phyloP scores from a whole-genome alignment of 35 echinoderm and acorn worm genomes.

The Heliocidaris tuberculata region DNA sequence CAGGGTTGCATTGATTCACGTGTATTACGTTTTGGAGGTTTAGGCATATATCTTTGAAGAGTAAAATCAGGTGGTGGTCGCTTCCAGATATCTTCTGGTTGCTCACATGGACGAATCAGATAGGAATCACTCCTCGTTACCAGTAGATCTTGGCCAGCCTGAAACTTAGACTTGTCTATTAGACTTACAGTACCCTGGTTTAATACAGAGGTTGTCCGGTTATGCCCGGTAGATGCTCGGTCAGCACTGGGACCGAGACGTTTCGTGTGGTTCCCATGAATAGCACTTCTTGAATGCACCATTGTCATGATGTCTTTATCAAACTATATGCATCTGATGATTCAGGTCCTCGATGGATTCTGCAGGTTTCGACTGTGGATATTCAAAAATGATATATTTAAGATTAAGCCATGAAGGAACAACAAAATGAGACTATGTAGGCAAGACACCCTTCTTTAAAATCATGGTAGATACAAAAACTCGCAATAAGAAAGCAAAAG shows the following conservation, averaged over 20 bases:
- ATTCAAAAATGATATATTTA: neutral
- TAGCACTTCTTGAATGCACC: neutral
- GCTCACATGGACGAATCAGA: conserved; percentile 29
- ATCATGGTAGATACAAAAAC: too few relatives aligned
- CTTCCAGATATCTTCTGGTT: conserved; percentile 70
- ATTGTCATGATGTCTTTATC: neutral
- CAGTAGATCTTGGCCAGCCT: conserved; percentile 64
- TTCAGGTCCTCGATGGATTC: neutral
- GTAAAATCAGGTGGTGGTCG: conserved; percentile 81
- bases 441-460: too few relatives aligned
- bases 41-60: conserved; percentile 77
- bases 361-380: neutral
- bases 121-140: conserved; percentile 65
- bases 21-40: conserved; percentile 88
- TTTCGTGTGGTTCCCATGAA: neutral
- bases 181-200: conserved; percentile 57
- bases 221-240: neutral
- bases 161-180: conserved; percentile 50
- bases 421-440: too few relatives aligned
- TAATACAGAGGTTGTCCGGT: conserved; percentile 1
- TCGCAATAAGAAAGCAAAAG: too few relatives aligned
- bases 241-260: neutral
- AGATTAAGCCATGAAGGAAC: neutral
- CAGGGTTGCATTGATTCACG: conserved; percentile 86
- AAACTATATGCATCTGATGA: neutral